Evolutionary conservation across 1,140 invertebrate species (phyloP).

Genomic region (Caerostris darwini): DNA sequence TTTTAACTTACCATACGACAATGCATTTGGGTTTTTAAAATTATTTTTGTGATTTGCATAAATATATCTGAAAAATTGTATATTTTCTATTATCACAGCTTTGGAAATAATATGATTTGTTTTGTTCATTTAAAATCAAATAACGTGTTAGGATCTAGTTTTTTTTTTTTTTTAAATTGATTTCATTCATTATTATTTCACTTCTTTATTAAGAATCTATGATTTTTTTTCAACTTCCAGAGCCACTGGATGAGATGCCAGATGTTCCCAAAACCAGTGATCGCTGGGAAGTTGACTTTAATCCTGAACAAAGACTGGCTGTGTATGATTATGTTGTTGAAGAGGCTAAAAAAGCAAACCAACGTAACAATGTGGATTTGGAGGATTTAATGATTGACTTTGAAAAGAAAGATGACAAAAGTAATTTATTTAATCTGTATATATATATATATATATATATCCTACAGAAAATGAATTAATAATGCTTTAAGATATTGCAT

Average conservation of each 20-base stretch:
- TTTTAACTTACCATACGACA: too few relatives aligned
- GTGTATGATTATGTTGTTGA: slow-evolving; percentile 80
- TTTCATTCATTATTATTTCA: too few relatives aligned
- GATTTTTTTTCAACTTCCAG: not conserved
- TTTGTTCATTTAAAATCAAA: not conserved
- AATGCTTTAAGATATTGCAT: too few relatives aligned
- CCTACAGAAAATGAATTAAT: too few relatives aligned
- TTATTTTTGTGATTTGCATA: too few relatives aligned
- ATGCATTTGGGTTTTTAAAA: too few relatives aligned
- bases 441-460: too few relatives aligned
- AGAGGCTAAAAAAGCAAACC: slow-evolving; percentile 78
- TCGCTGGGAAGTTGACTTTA: slow-evolving; percentile 75
- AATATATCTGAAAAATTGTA: too few relatives aligned
- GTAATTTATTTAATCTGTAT: slow-evolving; percentile 16
- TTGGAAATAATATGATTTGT: too few relatives aligned
- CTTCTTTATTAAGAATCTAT: not conserved
- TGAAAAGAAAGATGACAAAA: slow-evolving; percentile 79
- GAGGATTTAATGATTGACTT: slow-evolving; percentile 80
- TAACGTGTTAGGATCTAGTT: not conserved
- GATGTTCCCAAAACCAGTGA: slow-evolving; percentile 79
- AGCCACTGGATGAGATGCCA: not conserved
- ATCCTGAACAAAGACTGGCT: slow-evolving; percentile 79
- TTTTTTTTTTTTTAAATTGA: too few relatives aligned
- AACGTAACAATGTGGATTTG: slow-evolving; percentile 78
- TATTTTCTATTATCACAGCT: too few relatives aligned